Conservation (phyloP, 2,888 invertebrate species). For the Esperia sulphurella region DNA sequence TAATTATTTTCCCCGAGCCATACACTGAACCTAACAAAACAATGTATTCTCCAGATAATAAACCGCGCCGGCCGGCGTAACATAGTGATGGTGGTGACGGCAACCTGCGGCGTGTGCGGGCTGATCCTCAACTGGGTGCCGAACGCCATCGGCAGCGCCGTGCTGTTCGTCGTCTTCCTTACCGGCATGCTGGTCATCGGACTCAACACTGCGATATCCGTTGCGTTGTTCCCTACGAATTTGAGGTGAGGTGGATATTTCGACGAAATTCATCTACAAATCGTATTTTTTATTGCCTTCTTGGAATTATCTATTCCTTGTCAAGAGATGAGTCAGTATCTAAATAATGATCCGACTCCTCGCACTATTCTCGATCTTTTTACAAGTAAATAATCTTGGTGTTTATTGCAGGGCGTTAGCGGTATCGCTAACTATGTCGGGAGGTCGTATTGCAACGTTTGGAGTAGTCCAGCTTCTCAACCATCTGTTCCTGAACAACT, state of each 20-base stretch:
- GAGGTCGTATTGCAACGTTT: constrained; percentile 18
- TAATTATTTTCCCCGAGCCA: too few species aligned
- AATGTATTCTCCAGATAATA: constrained; percentile 42
- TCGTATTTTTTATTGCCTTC: too few species aligned
- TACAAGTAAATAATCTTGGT: too few species aligned
- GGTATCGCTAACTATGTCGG: constrained; percentile 18
- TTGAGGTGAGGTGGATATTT: constrained; percentile 45
- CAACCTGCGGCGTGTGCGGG: constrained; percentile 73
- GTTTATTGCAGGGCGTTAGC: constrained; percentile 51
- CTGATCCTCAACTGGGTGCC: constrained; percentile 79
- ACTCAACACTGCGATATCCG: constrained; percentile 71
- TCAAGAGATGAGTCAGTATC: too few species aligned
- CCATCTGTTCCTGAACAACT: constrained; percentile 62
- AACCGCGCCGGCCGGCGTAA: constrained; percentile 77
- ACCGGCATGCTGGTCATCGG: constrained; percentile 64
- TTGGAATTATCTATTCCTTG: too few species aligned
- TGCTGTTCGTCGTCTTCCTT: constrained; percentile 63
- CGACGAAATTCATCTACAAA: too few species aligned
- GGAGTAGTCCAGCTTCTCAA: constrained; percentile 22
- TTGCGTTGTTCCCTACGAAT: constrained; percentile 77
- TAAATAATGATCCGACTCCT: too few species aligned
- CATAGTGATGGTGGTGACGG: constrained; percentile 54
- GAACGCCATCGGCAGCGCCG: constrained; percentile 76
- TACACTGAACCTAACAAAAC: too few species aligned
- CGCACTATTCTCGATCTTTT: too few species aligned